Base-by-base conservation (phyloP, 1,140 invertebrate species). In the Capitella teleta region DNA sequence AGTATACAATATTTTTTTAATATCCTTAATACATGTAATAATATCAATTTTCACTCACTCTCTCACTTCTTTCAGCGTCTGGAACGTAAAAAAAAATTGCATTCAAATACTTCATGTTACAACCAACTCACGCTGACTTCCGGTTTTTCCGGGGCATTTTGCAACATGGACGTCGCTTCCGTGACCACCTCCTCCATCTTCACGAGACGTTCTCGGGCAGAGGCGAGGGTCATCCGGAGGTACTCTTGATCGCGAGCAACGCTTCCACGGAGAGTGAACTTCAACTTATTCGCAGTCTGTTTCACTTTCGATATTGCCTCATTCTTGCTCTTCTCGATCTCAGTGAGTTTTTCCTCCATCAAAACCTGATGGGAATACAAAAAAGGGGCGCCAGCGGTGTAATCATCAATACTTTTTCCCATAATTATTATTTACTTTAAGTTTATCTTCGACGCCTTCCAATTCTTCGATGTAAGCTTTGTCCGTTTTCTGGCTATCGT, bases 181-280 rank as follows among this genome's bases (percentile, higher is more conserved):
- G 24, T 12, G 8, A 43, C 23, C 5, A 16, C 26, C 19, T 23
- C 28, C 28, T 51, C 49, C 14, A 51, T 24, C 19, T 16, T 30
- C 16, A 21, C 24, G 5, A 51, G 26, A 32, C 49, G 37, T n/a
- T 42, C 25, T 18, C 32, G 21, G 16, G 49, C 18, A 19, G 49
- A 25, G 19, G 23, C 12, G 16, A 51, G 21, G 14, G 49, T 25
- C 38, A 30, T 43, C 41, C 44, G 5, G 38, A 51, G 25, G 19
- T 30, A 44, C 21, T 51, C 49, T 12, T 16, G 4, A 28, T 51
- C 49, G 6, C 40, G 38, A 5, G 32, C 38, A 8, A 51, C 41
- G 25, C 49, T 51, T 25, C 49, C 49, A 5, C 44, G 42, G 21
- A 51, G 38, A n/a, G 37, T 51, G 28, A 51, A 51, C 30, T 51